Evolutionary conservation across 35 echinoderm and acorn worm species (phyloP).

Genomic region (Apostichopus japonicus): DNA sequence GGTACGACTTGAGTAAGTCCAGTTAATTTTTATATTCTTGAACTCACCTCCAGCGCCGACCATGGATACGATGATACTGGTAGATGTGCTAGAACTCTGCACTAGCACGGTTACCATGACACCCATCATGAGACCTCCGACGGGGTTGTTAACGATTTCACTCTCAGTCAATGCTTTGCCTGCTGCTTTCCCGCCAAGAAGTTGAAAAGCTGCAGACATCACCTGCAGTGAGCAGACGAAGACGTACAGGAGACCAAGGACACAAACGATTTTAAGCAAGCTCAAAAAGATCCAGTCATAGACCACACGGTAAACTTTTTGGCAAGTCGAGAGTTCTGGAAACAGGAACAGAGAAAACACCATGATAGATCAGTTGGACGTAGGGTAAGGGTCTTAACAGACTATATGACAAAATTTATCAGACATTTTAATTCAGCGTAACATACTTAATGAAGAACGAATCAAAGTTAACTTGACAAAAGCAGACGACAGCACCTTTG

Average conservation of each 20-base stretch:
- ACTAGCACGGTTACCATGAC: constrained; percentile 72
- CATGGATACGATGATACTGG: constrained; percentile 70
- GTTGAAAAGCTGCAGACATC: constrained; percentile 78
- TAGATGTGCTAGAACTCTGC: constrained; percentile 76
- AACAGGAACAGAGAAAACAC: neutral
- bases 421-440: too few species aligned
- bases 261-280: constrained; percentile 28
- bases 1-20: too few species aligned
- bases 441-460: too few species aligned
- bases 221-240: constrained; percentile 95
- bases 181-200: constrained; percentile 76
- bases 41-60: constrained; percentile 67
- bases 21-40: too few species aligned
- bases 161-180: constrained; percentile 65
- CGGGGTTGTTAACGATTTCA: constrained; percentile 68
- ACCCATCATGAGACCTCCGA: constrained; percentile 75
- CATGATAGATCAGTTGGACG: too few species aligned
- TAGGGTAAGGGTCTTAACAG: too few species aligned
- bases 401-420: too few species aligned
- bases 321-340: constrained; percentile 27
- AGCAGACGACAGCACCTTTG: too few species aligned
- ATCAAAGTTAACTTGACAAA: too few species aligned
- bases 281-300: constrained; percentile 50
- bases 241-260: constrained; percentile 76
- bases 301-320: constrained; percentile 20